These are phyloP conservation scores for Dascillus cervinus DNA, from an alignment of 2,888 invertebrate species.

Conservation along the genomic window DNA sequence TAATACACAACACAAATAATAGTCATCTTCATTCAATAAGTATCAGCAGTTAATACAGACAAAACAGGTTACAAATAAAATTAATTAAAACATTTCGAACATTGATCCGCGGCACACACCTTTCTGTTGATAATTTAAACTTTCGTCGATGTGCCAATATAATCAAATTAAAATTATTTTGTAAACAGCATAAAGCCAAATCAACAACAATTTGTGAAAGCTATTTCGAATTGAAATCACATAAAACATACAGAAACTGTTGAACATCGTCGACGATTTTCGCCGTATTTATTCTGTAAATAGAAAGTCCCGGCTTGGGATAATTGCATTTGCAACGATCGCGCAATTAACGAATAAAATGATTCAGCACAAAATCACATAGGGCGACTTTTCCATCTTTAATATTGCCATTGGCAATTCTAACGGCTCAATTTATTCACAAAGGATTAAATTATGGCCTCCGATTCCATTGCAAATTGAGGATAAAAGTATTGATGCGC, in stretches of 20 bases:
- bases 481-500: constrained; percentile 1
- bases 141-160: neutral
- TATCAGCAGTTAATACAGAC: too few species aligned
- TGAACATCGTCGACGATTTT: constrained; percentile 17
- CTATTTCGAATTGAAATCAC: constrained; percentile 18
- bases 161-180: constrained; percentile 13
- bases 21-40: too few species aligned
- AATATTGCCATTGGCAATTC: constrained; percentile 32
- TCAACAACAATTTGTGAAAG: constrained; percentile 23
- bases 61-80: too few species aligned
- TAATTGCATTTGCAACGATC: constrained; percentile 42
- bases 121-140: too few species aligned
- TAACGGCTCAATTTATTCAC: constrained; percentile 29
- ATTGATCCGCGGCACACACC: too few species aligned
- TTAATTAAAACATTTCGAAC: too few species aligned
- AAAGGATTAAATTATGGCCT: constrained; percentile 24
- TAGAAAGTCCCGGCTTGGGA: constrained; percentile 35
- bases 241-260: constrained; percentile 16
- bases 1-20: too few species aligned
- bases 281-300: constrained; percentile 37
- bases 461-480: constrained; percentile 14
- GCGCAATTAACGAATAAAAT: constrained; percentile 39
- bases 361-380: constrained; percentile 37
- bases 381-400: constrained; percentile 26
- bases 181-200: constrained; percentile 17